Percentiles rank a stretch among this genome's conserved stretches.
Conservation (phyloP, 2,888 invertebrate genomes). For the Ganaspis brasiliensis region DNA sequence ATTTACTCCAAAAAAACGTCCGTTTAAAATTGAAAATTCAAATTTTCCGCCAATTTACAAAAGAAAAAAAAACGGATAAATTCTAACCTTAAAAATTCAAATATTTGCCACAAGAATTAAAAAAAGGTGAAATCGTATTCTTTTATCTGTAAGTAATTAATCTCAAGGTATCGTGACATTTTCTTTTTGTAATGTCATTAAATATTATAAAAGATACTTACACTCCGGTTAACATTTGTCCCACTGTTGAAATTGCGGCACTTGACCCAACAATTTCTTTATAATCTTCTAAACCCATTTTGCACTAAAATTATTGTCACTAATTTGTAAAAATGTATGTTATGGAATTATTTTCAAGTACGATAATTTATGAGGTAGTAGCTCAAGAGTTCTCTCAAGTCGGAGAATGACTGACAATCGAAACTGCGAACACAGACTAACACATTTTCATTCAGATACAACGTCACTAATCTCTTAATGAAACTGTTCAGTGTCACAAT, state of each 20-base stretch:
- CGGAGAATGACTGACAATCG: too few relatives aligned
- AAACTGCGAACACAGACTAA: too few relatives aligned
- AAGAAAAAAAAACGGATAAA: neutral
- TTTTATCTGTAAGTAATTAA: neutral
- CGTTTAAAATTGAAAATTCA: neutral
- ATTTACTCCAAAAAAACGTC: too few relatives aligned
- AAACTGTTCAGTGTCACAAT: too few relatives aligned
- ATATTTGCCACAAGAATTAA: neutral
- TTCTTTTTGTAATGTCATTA: neutral
- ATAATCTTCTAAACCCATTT: constrained; percentile 84
- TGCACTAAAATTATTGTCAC: neutral
- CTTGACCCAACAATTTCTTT: constrained; percentile 86
- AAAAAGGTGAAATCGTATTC: neutral
- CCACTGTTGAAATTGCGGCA: constrained; percentile 89
- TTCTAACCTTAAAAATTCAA: constrained; percentile 15
- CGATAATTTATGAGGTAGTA: too few relatives aligned
- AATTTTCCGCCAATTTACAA: neutral
- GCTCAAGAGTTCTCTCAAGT: too few relatives aligned
- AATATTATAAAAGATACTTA: constrained; percentile 74
- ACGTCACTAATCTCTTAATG: too few relatives aligned
- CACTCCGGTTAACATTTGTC: constrained; percentile 91
- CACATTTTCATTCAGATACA: too few relatives aligned
- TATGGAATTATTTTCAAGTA: neutral
- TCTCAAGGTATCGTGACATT: neutral
- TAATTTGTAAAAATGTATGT: too few relatives aligned